Conservation (phyloP, 2,113 vertebrate genomes). For the Prinia subflava region DNA sequence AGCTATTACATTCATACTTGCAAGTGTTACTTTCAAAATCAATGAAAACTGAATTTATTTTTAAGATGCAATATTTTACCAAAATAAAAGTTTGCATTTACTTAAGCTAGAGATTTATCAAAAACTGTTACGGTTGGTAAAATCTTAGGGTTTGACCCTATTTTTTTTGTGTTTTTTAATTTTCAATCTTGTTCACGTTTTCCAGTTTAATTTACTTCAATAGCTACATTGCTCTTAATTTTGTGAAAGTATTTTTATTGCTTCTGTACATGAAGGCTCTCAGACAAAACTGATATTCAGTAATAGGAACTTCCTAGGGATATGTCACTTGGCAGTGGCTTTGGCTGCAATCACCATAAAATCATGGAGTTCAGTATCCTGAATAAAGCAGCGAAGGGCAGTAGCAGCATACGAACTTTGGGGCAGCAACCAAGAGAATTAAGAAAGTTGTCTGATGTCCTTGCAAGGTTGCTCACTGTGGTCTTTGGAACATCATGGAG, state of each 20-base stretch:
- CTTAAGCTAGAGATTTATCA: constrained; percentile 53
- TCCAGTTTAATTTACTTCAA: background rate
- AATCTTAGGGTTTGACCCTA: background rate
- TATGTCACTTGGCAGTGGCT: background rate
- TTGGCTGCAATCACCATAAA: background rate
- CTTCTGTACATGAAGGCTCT: background rate
- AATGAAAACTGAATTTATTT: constrained; percentile 78
- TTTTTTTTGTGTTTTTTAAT: background rate
- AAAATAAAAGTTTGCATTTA: constrained; percentile 74
- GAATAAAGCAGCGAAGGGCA: background rate
- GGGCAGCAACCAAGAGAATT: constrained; percentile 25
- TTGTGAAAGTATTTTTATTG: background rate
- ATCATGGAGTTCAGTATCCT: background rate
- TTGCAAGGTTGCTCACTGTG: constrained; percentile 33
- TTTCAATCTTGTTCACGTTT: background rate
- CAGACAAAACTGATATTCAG: background rate
- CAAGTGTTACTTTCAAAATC: constrained; percentile 80
- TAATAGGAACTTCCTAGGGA: background rate
- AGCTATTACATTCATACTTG: constrained; percentile 81
- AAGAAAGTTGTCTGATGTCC: constrained; percentile 40
- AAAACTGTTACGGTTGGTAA: constrained; percentile 39
- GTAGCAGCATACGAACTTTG: background rate
- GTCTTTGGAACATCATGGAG: constrained; percentile 23
- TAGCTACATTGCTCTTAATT: background rate
- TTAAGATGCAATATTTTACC: constrained; percentile 74